Evolutionary conservation across 1,140 invertebrate genomes (phyloP).

Genomic region (Drosophila eugracilis): DNA sequence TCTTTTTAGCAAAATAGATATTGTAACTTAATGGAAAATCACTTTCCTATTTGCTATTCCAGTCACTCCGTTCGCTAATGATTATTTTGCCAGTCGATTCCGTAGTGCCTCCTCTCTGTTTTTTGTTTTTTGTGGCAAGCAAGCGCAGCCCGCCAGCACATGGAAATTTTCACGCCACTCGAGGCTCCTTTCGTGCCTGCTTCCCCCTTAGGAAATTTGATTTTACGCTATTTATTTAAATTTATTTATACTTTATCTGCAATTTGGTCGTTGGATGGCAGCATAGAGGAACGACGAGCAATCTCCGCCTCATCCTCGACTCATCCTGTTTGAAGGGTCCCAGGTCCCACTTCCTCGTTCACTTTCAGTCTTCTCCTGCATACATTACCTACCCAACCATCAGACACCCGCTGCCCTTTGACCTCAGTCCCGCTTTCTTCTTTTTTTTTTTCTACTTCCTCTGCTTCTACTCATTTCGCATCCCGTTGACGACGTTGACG

Average conservation of each 20-base stretch:
- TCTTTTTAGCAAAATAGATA: too few relatives aligned
- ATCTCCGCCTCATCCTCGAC: constrained; percentile 44
- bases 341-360: constrained; percentile 8
- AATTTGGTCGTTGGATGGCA: constrained; percentile 41
- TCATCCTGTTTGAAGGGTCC: constrained; percentile 29
- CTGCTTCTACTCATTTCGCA: constrained; percentile 12
- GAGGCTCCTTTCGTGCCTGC: neutral
- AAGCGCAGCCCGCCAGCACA: too few relatives aligned
- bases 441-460: neutral
- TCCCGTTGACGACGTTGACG: constrained; percentile 47
- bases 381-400: constrained; percentile 39
- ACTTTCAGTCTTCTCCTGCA: constrained; percentile 22
- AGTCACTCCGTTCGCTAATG: constrained; percentile 1
- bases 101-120: neutral
- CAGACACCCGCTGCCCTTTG: constrained; percentile 6
- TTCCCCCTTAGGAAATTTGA: constrained; percentile 62
- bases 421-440: neutral
- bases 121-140: neutral
- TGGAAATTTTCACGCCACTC: constrained; percentile 12
- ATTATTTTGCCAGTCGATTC: constrained; percentile 24
- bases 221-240: constrained; percentile 75
- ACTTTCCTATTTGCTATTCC: neutral
- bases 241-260: constrained; percentile 76
- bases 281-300: constrained; percentile 24
- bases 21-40: neutral